Evolutionary conservation across 2,888 invertebrate species (phyloP), one percentile per base, ranked within the genome.

Genomic region (Spilarctia lutea): DNA sequence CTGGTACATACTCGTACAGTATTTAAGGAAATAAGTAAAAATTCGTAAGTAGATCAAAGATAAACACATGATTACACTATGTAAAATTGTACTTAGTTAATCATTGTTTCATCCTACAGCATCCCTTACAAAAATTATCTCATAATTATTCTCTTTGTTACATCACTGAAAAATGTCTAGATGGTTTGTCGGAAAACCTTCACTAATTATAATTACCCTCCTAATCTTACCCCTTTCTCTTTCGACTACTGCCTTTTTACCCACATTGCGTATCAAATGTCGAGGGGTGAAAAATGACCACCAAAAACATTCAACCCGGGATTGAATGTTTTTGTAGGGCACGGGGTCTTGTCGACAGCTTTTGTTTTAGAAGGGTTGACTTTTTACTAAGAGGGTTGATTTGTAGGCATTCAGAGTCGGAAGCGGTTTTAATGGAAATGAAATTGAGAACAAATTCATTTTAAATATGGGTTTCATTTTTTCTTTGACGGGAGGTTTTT

Each of bases 281-380:
- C 75, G 69, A 33, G 77, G 76, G 80, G 81, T 87, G 87, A 88
- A 88, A 87, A 87, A 88, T 88, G 77, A 75, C 76, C 74, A 75
- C 78, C 77, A 72, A n/a, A n/a, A n/a, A n/a, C n/a, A n/a, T n/a
- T n/a, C n/a, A n/a, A n/a, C 77, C 75, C n/a, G 56, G 79, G 80
- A n/a, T 79, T 69, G 76, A 79, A 75, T 84, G 87, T 86, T 89
- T 83, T 84, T 84, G 83, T 83, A 79, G 83, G 79, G 77, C 79
- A 75, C 75, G 75, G 82, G 86, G 83, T 83, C 85, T 79, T 84
- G 86, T 87, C 89, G 86, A 83, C 90, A 88, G 89, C 90, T 90
- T 89, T 90, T 90, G 89, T 90, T 90, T 88, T 76, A 86, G 78
- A 81, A 78, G 79, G 86, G 83, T 82, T 79, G 80, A 81, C 80